Conservation (phyloP, 2,113 vertebrate species). For the Progne subis region DNA sequence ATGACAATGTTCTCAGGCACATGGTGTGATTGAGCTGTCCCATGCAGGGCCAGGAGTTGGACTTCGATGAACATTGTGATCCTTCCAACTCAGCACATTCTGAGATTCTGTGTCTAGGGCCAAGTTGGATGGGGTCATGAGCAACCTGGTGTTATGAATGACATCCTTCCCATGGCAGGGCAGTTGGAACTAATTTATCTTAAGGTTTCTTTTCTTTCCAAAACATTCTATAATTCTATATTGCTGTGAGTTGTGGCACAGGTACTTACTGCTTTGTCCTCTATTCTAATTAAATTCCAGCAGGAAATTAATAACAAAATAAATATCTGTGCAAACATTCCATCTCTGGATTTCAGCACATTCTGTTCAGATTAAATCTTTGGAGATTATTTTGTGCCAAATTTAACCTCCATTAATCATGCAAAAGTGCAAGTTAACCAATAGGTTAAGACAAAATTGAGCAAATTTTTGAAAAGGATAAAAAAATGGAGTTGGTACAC, state of each 20-base stretch:
- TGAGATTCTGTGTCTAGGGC: neutral
- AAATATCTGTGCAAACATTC: neutral
- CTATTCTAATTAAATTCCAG: neutral
- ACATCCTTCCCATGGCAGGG: neutral
- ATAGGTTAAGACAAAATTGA: neutral
- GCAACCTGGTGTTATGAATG: neutral
- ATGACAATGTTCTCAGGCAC: neutral
- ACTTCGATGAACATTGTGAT: neutral
- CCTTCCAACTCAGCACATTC: neutral
- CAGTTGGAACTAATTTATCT: neutral
- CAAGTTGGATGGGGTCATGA: neutral
- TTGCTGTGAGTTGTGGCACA: neutral
- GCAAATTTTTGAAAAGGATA: neutral
- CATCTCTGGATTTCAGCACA: neutral
- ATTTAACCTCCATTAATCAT: neutral
- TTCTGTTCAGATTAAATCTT: neutral
- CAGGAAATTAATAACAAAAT: neutral
- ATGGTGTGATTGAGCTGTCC: neutral
- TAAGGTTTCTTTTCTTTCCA: neutral
- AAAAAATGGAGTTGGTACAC: neutral
- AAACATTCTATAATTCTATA: neutral
- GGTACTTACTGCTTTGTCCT: neutral
- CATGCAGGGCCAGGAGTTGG: neutral
- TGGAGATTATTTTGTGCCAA: neutral
- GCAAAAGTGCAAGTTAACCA: neutral